Evolutionary conservation across 1,140 invertebrate genomes (phyloP), one percentile per base, ranked within the genome.

Genomic region (Zaprionus camerounensis): DNA sequence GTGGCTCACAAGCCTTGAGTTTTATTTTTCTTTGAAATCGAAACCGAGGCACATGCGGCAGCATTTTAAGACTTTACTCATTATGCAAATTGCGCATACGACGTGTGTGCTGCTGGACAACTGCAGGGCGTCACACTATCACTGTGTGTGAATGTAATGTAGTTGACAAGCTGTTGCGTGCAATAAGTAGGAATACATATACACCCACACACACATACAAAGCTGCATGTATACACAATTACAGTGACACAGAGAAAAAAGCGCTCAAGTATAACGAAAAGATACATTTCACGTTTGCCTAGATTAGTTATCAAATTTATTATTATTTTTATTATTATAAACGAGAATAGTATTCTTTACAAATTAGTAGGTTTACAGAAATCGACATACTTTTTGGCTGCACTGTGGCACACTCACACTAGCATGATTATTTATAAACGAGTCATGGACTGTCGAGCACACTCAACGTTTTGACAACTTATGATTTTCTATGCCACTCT

Each of bases 81-180:
- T 87, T 87, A 87, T 87, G 84, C 84, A 84, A 87, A 87, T 87
- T 88, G 78, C 84, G 71, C 46, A 87, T 78, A 84, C 81, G 84
- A 88, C 84, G 71, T 69, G 80, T 84, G 68, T 59, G 55, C 57
- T 76, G 58, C 49, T 53, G 46, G 49, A 34, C 57, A 63, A 66
- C 69, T 78, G 71, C 80, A 71, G 61, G 55, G 36, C 46, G 34
- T 71, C 53, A 28, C 69, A 71, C 71, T 80, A 77, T 69, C 73
- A 65, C 41, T 76, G 41, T 58, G 51, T 66, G 38, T 68, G 68
- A 55, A 77, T 69, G 71, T 76, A 80, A 80, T 76, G 62, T 76
- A 81, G 71, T 72, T 73, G 74, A 59, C 78, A 78, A 87, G 82
- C 73, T 88, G 83, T 83, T 87, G 84, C 84, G 83, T 72, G 59